These are phyloP conservation scores for Tamias sibiricus DNA, from an alignment of 2,113 vertebrate species.

Conservation along the genomic window DNA sequence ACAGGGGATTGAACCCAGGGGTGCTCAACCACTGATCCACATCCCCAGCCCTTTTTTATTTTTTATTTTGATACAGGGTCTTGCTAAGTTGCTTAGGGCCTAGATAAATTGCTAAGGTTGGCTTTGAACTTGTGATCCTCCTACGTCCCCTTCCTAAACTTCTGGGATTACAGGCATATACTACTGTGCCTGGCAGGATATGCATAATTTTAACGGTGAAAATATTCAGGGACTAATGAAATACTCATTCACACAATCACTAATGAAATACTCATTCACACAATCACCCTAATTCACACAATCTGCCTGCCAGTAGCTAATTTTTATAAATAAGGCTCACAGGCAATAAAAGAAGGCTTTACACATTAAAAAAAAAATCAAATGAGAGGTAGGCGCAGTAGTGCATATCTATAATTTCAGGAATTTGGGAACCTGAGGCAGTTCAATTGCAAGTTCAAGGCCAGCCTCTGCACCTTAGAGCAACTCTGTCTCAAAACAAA, in stretches of 20 bases:
- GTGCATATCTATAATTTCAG: neutral
- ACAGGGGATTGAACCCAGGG: too few relatives aligned
- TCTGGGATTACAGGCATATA: too few relatives aligned
- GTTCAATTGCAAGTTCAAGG: neutral
- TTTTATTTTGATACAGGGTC: too few relatives aligned
- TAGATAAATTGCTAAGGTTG: too few relatives aligned
- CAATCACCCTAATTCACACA: neutral
- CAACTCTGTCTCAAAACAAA: neutral
- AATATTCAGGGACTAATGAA: too few relatives aligned
- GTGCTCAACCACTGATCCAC: too few relatives aligned
- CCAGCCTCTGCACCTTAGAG: neutral
- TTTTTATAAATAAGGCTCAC: conserved; percentile 22
- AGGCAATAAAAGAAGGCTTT: neutral
- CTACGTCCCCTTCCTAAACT: too few relatives aligned
- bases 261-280: too few relatives aligned
- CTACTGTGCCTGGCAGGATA: neutral
- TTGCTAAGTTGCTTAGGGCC: too few relatives aligned
- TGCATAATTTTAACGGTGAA: conserved; percentile 47
- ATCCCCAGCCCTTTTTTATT: too few relatives aligned
- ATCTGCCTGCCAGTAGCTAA: neutral
- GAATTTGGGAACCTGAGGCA: neutral
- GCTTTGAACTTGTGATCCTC: too few relatives aligned
- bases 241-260: too few relatives aligned
- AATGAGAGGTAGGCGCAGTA: neutral
- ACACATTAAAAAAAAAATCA: neutral